Base-by-base conservation (phyloP, 2,113 vertebrate genomes). In the Choloepus hoffmanni region DNA sequence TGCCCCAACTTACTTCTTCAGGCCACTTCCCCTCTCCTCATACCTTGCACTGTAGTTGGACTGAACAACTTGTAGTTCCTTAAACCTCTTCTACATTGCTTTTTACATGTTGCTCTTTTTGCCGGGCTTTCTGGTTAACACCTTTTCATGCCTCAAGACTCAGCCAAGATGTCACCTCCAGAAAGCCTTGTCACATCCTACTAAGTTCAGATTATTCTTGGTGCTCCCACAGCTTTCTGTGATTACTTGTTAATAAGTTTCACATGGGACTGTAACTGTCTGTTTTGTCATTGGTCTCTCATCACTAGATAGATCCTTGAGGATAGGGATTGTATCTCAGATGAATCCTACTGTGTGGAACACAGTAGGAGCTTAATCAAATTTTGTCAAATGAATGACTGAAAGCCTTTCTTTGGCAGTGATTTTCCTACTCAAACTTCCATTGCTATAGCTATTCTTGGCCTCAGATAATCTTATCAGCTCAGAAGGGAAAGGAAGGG, bases 1-100 rank as follows among this genome's bases (percentile, higher is more conserved):
- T 3, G 1, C 10, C 36, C 13, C 11, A 0, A 14, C 12, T 15
- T 0, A 0, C 36, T 43, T 67, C 78, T n/a, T 48, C 1, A 6
- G 76, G 36, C 23, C 15, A 0, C 36, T 12, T 30, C 18, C 62
- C 12, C 13, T 15, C 15, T 40, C 74, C 4, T 16, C 45, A 7
- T 1, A 13, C 4, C 65, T 85, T 36, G 28, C 0, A 6, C 72
- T 33, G 36, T 3, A 2, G 10, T 23, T 3, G 14, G n/a, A 16
- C 67, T 30, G 36, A 26, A 65, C 7, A 1, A 9, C 70, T 24
- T 10, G n/a, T 28, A 55, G 79, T 1, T n/a, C 36, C 72, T 40
- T 13, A 13, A 68, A 40, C 45, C 55, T 81, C 36, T 55, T 78
- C 48, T 0, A 11, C 5, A 2, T 2, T 5, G 45, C 88, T 78